Evolutionary conservation across 2,797 vertebrate genomes (phyloP).

Genomic region (Lepilemur septentrionalis): DNA sequence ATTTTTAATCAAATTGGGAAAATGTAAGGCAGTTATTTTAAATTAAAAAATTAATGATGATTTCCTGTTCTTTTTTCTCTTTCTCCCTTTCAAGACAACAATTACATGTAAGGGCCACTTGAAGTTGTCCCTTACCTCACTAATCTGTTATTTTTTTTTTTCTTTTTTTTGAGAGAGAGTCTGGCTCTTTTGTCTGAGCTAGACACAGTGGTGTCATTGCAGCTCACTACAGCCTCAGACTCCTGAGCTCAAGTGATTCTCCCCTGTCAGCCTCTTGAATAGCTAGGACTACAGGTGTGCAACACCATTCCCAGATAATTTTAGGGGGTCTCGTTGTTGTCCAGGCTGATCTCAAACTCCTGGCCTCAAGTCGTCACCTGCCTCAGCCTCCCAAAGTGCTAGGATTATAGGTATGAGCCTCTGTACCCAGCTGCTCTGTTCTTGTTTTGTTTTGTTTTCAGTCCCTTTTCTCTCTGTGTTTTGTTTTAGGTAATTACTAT

Average conservation of each 20-base stretch:
- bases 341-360: background rate
- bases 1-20: constrained; percentile 9
- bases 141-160: background rate
- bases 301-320: too few species aligned
- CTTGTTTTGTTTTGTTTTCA: background rate
- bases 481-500: background rate
- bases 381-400: background rate
- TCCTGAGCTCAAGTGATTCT: too few species aligned
- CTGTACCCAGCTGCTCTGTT: background rate
- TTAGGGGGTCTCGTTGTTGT: background rate
- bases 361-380: background rate
- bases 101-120: background rate
- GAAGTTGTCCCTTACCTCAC: background rate
- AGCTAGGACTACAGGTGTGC: too few species aligned
- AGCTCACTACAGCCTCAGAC: too few species aligned
- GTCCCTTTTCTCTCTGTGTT: background rate
- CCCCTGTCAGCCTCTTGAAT: too few species aligned
- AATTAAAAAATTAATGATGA: background rate
- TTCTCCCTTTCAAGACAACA: background rate
- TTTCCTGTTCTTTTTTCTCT: background rate
- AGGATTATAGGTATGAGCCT: background rate
- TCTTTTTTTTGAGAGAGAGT: background rate
- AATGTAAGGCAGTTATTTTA: background rate
- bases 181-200: too few species aligned
- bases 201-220: too few species aligned